Evolutionary conservation across 2,797 vertebrate genomes (phyloP).

Genomic region (Betta splendens): DNA sequence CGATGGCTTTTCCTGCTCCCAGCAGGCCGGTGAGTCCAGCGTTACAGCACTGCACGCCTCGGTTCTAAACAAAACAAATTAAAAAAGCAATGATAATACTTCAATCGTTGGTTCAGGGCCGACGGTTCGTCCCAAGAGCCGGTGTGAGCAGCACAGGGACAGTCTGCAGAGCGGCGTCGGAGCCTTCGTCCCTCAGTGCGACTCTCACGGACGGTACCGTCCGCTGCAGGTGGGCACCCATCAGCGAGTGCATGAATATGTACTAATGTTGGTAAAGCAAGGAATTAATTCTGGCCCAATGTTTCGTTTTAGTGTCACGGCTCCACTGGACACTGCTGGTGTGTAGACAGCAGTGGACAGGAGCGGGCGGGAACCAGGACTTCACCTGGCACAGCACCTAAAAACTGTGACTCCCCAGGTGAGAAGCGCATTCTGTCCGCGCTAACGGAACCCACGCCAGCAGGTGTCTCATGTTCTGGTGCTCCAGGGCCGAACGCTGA

Average conservation of each 20-base stretch:
- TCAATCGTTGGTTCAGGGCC: slow-evolving; percentile 27
- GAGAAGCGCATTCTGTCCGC: not conserved
- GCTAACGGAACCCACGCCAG: not conserved
- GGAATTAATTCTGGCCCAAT: not conserved
- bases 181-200: slow-evolving; percentile 78
- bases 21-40: slow-evolving; percentile 77
- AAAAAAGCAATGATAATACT: not conserved
- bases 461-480: slow-evolving; percentile 34
- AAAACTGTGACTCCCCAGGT: slow-evolving; percentile 81
- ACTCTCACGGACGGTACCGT: slow-evolving; percentile 81
- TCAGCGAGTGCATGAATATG: not conserved
- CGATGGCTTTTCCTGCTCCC: slow-evolving; percentile 85
- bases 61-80: no score
- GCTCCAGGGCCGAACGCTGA: slow-evolving; percentile 19
- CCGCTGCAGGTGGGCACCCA: slow-evolving; percentile 66
- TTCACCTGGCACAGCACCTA: slow-evolving; percentile 58
- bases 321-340: slow-evolving; percentile 89
- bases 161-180: slow-evolving; percentile 63
- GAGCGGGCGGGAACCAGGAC: slow-evolving; percentile 83
- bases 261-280: not conserved
- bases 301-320: slow-evolving; percentile 79
- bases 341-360: slow-evolving; percentile 82
- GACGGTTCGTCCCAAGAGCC: slow-evolving; percentile 61
- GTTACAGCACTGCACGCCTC: no score
- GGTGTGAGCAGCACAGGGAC: slow-evolving; percentile 80